Evolutionary conservation across 2,797 vertebrate species (phyloP).

Genomic region (Argyrosomus regius): DNA sequence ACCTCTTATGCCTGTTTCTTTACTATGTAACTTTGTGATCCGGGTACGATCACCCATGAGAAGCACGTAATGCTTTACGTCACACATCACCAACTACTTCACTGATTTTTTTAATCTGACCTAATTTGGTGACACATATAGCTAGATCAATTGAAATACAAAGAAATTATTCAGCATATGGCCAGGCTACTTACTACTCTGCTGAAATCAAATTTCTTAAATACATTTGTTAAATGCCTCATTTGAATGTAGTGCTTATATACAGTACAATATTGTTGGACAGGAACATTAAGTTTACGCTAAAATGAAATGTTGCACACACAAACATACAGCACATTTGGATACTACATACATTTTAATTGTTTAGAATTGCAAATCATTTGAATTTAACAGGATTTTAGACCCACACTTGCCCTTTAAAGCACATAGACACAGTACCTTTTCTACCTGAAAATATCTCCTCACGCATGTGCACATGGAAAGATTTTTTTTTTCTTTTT

Average conservation of each 20-base stretch:
- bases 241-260: background rate
- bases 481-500: slow-evolving; percentile 35
- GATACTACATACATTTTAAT: background rate
- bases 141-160: background rate
- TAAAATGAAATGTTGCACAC: background rate
- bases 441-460: background rate
- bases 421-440: background rate
- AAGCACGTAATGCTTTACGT: too few relatives aligned
- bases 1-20: too few relatives aligned
- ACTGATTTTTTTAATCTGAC: too few relatives aligned
- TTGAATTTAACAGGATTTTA: background rate
- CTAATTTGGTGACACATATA: background rate
- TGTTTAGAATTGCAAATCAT: background rate
- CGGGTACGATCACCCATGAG: too few relatives aligned
- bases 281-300: background rate
- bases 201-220: too few relatives aligned
- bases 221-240: too few relatives aligned
- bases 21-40: too few relatives aligned
- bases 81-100: too few relatives aligned
- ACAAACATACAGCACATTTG: background rate
- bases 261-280: too few relatives aligned
- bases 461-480: slow-evolving; percentile 1
- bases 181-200: too few relatives aligned
- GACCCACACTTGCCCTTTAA: background rate
- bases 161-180: background rate